Percentiles rank a stretch among this genome's conserved stretches.
Conservation (phyloP, 2,888 invertebrate species). For the Dasypogon diadema region DNA sequence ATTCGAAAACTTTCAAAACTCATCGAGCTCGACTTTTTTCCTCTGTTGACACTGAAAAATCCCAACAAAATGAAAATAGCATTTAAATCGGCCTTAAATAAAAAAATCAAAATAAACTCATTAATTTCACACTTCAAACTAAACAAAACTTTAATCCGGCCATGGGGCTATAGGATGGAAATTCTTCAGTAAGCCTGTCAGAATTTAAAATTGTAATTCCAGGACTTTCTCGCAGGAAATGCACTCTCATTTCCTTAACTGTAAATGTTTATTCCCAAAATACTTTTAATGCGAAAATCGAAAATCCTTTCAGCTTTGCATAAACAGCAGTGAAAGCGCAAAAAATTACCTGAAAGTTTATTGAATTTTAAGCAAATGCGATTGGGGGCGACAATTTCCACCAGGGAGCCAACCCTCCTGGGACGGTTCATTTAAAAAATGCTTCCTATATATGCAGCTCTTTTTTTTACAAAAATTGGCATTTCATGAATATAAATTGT, state of each 20-base stretch:
- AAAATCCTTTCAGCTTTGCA: constrained; percentile 44
- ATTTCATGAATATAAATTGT: constrained; percentile 42
- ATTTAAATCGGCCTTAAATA: too few species aligned
- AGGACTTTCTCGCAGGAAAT: not conserved
- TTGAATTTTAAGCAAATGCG: constrained; percentile 37
- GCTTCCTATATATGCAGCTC: constrained; percentile 32
- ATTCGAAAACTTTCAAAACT: too few species aligned
- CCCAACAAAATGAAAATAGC: too few species aligned
- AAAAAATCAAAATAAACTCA: too few species aligned
- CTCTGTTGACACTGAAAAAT: too few species aligned
- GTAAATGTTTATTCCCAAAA: constrained; percentile 12
- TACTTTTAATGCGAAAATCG: constrained; percentile 31
- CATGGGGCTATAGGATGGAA: too few species aligned
- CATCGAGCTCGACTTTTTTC: too few species aligned
- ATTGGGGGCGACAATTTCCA: constrained; percentile 12
- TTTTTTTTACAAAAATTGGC: constrained; percentile 20
- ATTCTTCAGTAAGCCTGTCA: not conserved
- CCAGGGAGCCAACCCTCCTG: not conserved
- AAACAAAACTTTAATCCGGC: too few species aligned
- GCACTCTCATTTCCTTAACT: constrained; percentile 29
- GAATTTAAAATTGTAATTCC: constrained; percentile 25
- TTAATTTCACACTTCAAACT: too few species aligned
- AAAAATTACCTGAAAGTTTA: constrained; percentile 42
- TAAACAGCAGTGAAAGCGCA: constrained; percentile 20
- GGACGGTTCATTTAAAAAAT: constrained; percentile 24